Evolutionary conservation across 2,888 invertebrate species (phyloP), one percentile per base, ranked within the genome.

Genomic region (Epicampocera succincta): DNA sequence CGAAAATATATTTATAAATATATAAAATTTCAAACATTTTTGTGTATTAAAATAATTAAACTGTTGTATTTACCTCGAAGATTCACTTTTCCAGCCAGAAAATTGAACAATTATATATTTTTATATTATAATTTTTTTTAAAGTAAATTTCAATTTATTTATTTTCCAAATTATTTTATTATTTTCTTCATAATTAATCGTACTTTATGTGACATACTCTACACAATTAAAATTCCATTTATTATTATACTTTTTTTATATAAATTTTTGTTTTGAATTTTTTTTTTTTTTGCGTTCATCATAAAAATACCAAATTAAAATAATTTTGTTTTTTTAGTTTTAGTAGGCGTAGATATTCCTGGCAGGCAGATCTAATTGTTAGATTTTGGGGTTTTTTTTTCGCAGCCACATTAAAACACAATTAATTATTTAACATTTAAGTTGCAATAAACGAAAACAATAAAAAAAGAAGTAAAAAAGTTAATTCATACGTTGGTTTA

Each of bases 331-430:
- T n/a, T 50, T 19, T 68, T 56, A 25, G 5, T 3, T 78, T 74
- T 76, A 61, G 60, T 71, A 76, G 80, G 75, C 75, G 75, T 80
- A 71, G n/a, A n/a, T n/a, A n/a, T n/a, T n/a, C n/a, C 72, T 80
- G 46, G 60, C 60, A 1, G 46, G 19, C 50, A 13, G 9, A 54
- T 56, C 52, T 68, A 54, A 54, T 65, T 71, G 13, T 48, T 11
- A 48, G 50, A 25, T 63, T 69, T 40, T 19, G 17, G 33, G 54
- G 17, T 60, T 66, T 68, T 25, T 60, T 69, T 21, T 60, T 29
- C 38, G 19, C 19, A 44, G 66, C n/a, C 52, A 74, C 80, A 80
- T 74, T 80, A 25, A 25, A 25, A 3, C 2, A 25, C 25, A 25
- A 25, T 25, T 3, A 25, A 3, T 54, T 63, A 63, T 74, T 74